These are phyloP conservation scores for Menidia beryllina DNA, from an alignment of 2,113 vertebrate species.

Conservation along the genomic window DNA sequence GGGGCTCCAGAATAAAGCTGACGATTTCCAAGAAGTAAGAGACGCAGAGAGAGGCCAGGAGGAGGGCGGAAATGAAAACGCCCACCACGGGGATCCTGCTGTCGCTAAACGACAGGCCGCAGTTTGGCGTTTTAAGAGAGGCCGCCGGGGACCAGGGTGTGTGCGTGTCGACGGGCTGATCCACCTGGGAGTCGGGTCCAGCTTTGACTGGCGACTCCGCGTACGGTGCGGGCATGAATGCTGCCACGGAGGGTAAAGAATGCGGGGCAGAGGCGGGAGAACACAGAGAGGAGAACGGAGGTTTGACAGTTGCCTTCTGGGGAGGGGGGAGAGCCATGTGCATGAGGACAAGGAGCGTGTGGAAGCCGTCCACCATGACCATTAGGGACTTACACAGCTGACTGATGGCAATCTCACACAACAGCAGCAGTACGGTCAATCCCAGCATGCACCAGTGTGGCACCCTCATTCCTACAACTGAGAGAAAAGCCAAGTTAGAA, in stretches of 20 bases:
- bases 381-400: constrained; percentile 80
- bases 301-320: not conserved
- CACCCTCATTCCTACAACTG: constrained; percentile 62
- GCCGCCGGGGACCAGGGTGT: not conserved
- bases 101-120: constrained; percentile 28
- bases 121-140: not conserved
- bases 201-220: not conserved
- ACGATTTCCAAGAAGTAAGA: constrained; percentile 76
- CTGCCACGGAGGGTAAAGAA: not conserved
- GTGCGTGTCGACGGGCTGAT: not conserved
- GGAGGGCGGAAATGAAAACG: constrained; percentile 72
- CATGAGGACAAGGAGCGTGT: constrained; percentile 79
- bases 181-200: not conserved
- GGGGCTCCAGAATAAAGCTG: constrained; percentile 64
- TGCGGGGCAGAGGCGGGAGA: constrained; percentile 1
- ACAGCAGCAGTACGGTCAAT: constrained; percentile 67
- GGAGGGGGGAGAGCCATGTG: constrained; percentile 49
- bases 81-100: constrained; percentile 69
- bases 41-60: constrained; percentile 76
- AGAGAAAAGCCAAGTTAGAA: not conserved
- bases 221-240: not conserved
- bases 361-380: constrained; percentile 78
- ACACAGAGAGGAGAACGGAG: not conserved
- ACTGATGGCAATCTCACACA: constrained; percentile 74
- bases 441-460: constrained; percentile 65